Base-by-base conservation (phyloP, 2,797 vertebrate species). In the Bryconaethiops microstoma region DNA sequence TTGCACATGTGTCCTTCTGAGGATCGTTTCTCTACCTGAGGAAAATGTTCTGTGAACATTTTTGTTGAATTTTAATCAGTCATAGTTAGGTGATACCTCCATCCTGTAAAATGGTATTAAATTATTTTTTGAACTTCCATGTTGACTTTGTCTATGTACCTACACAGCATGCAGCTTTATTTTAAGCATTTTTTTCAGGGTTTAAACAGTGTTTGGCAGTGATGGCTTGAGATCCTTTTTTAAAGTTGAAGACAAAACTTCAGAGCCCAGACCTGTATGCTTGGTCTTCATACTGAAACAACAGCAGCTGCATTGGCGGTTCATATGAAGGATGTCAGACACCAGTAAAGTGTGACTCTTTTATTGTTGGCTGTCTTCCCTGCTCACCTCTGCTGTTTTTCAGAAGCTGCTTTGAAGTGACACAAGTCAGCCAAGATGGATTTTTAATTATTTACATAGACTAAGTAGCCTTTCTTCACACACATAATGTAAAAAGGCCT, bases 331-430 rank as follows among this genome's bases (percentile, higher is more conserved):
- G 75, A 83, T n/a, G n/a, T n/a, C 83, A 74, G 78, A 79, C 83
- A 80, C 83, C 83, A 84, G 76, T 85, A 76, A 81, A 86, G 85
- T 85, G 83, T 83, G 79, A 86, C 82, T 81, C 80, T 86, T 81
- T 87, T 86, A 76, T 87, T 87, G 78, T 79, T 83, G 84, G 81
- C 81, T 80, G 69, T 73, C 55, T 78, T 82, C 77, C 83, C 63
- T 65, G 74, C 76, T 83, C 79, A 86, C 86, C 83, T 84, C 80
- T 59, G 23, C 84, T 65, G 70, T 79, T 72, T 84, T 82, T 80
- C 59, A n/a, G 68, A 77, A 84, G 80, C 76, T 78, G 70, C 77
- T 78, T 55, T 78, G 67, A 81, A 81, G 76, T 83, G 74, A 84
- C 83, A 83, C 83, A 79, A 71, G 84, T 74, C 78, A 87, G 69